These are phyloP conservation scores for Psilopogon haemacephalus DNA, from an alignment of 2,113 vertebrate genomes.

Conservation along the genomic window DNA sequence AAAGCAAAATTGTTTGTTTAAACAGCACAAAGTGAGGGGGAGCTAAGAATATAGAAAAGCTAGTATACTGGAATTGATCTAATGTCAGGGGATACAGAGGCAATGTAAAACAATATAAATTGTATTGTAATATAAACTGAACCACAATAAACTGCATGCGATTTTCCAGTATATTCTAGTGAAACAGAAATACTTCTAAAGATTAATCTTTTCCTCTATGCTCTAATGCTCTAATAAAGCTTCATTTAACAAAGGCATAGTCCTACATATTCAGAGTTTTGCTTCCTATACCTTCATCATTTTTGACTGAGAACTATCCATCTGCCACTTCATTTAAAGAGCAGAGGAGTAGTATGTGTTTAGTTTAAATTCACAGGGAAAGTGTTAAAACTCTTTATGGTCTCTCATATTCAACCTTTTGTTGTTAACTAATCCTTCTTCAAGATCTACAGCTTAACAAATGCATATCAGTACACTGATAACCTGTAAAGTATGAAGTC, in stretches of 20 bases:
- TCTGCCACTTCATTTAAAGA: neutral
- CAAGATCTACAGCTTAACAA: neutral
- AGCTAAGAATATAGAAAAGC: neutral
- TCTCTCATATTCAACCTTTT: neutral
- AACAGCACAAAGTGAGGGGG: neutral
- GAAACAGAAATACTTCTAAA: neutral
- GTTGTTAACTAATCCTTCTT: neutral
- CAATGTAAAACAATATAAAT: neutral
- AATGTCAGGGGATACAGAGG: neutral
- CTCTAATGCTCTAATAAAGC: neutral
- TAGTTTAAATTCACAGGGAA: neutral
- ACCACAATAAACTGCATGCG: neutral
- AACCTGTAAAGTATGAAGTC: neutral
- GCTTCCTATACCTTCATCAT: neutral
- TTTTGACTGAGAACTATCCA: neutral
- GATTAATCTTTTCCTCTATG: neutral
- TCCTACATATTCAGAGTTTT: neutral
- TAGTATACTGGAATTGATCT: neutral
- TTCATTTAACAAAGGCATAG: neutral
- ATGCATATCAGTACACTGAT: neutral
- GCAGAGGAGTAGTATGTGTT: neutral
- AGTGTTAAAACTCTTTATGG: neutral
- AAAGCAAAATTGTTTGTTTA: neutral
- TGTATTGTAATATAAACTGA: neutral
- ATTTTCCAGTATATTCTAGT: neutral